Evolutionary conservation across 2,113 vertebrate species (phyloP).

Genomic region (Hyla sarda): DNA sequence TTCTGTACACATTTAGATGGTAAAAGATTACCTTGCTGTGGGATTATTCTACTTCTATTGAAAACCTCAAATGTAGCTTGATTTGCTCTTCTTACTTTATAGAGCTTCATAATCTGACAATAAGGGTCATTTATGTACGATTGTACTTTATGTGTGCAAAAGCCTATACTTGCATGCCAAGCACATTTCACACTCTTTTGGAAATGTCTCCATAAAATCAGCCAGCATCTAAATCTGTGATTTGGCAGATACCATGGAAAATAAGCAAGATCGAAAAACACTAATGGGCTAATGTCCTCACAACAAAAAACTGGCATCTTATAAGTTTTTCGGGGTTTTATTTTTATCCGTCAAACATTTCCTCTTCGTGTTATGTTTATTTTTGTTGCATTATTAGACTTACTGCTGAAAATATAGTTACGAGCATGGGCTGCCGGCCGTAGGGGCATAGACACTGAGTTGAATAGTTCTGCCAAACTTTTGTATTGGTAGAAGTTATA

Average conservation of each 20-base stretch:
- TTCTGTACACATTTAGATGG: conserved; percentile 52
- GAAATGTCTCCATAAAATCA: conserved; percentile 17
- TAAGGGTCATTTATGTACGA: background rate
- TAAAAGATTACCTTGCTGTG: conserved; percentile 65
- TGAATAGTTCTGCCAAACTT: background rate
- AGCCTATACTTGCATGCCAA: conserved; percentile 18
- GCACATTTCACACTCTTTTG: conserved; percentile 10
- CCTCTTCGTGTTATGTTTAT: background rate
- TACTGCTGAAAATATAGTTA: background rate
- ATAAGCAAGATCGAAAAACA: background rate
- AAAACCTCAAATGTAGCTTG: conserved; percentile 35
- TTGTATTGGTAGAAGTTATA: background rate
- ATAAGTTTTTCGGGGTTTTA: background rate
- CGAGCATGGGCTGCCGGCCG: background rate
- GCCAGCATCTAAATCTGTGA: background rate
- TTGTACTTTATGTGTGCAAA: background rate
- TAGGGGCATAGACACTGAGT: background rate
- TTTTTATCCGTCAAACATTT: background rate
- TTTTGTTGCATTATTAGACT: background rate
- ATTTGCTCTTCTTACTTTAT: conserved; percentile 11
- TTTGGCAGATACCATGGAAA: conserved; percentile 3
- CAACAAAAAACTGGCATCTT: background rate
- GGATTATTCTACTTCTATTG: conserved; percentile 58
- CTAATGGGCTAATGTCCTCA: too few relatives aligned
- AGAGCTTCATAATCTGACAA: conserved; percentile 17